Percentiles rank a stretch among this genome's conserved stretches.
Evolutionary conservation across 2,888 invertebrate genomes (phyloP).

Genomic region (Beris morrisii): DNA sequence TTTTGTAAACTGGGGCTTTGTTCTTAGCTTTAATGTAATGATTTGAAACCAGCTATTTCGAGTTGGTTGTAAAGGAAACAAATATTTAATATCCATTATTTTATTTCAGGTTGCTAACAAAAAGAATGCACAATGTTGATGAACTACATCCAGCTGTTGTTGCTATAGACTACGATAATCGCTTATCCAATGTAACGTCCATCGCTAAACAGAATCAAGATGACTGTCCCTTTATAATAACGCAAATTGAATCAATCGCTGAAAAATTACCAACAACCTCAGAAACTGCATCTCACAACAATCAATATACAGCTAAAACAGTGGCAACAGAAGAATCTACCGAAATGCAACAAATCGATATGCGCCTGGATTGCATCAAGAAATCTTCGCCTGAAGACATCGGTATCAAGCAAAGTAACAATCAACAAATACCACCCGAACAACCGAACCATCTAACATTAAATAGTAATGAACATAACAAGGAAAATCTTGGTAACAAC

Average conservation of each 20-base stretch:
- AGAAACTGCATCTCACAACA: not conserved
- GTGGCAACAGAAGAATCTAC: not conserved
- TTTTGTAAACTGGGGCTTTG: too few relatives aligned
- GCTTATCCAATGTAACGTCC: slow-evolving; percentile 14
- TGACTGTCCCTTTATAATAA: slow-evolving; percentile 7
- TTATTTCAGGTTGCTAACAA: slow-evolving; percentile 16
- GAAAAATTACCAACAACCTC: slow-evolving; percentile 9
- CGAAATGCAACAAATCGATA: slow-evolving; percentile 37
- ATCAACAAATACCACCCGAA: not conserved
- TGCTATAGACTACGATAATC: slow-evolving; percentile 8
- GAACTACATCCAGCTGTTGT: slow-evolving; percentile 12
- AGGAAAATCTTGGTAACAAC: slow-evolving; percentile 20
- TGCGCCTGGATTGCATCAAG: slow-evolving; percentile 32
- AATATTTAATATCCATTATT: too few relatives aligned
- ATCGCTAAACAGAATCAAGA: not conserved
- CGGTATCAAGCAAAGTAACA: slow-evolving; percentile 7
- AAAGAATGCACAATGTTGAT: slow-evolving; percentile 14
- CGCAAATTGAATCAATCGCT: slow-evolving; percentile 2
- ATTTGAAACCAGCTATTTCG: too few relatives aligned
- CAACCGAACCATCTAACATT: not conserved
- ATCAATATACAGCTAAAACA: not conserved
- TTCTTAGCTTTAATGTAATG: too few relatives aligned
- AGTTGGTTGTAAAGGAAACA: too few relatives aligned
- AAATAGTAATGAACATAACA: slow-evolving; percentile 10
- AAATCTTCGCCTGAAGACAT: slow-evolving; percentile 14